Percentiles rank a stretch among this genome's conserved stretches.
These are phyloP conservation scores for Amorpha juglandis DNA, from an alignment of 2,888 invertebrate genomes.

Conservation along the genomic window DNA sequence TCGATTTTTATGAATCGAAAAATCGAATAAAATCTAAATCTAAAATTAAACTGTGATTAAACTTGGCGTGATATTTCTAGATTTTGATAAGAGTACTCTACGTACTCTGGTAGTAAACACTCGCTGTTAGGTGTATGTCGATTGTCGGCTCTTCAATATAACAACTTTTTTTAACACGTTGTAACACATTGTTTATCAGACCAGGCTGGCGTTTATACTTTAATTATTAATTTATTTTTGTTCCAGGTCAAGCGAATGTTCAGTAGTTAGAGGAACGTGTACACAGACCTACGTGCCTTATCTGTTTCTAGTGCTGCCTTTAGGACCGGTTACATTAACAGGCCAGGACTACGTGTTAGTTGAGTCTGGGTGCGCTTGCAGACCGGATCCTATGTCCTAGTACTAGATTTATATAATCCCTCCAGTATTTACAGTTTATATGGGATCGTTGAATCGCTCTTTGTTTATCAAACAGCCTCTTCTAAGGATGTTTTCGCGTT, in stretches of 20 bases:
- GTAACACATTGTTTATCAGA: too few relatives aligned
- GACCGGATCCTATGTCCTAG: slow-evolving; percentile 71
- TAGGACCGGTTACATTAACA: slow-evolving; percentile 95
- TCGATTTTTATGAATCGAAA: too few relatives aligned
- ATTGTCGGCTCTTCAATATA: too few relatives aligned
- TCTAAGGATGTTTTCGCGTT: background rate
- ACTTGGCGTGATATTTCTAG: too few relatives aligned
- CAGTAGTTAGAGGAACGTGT: slow-evolving; percentile 94
- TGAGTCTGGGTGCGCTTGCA: slow-evolving; percentile 97
- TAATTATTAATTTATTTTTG: slow-evolving; percentile 5
- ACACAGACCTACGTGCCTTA: slow-evolving; percentile 97
- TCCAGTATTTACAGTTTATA: background rate
- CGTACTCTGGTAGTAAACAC: too few relatives aligned
- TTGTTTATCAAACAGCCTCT: background rate
- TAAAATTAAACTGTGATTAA: too few relatives aligned
- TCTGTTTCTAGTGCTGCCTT: slow-evolving; percentile 94
- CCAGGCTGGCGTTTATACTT: too few relatives aligned
- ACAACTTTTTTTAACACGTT: too few relatives aligned
- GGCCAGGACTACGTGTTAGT: slow-evolving; percentile 98
- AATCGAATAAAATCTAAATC: too few relatives aligned
- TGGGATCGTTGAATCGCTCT: slow-evolving; percentile 7
- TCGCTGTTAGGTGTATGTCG: too few relatives aligned
- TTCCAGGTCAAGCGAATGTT: slow-evolving; percentile 93
- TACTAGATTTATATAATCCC: background rate
- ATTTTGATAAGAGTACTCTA: too few relatives aligned